phyloP scores from a whole-genome alignment of 1,140 invertebrate genomes.

The Nylanderia fulva region DNA sequence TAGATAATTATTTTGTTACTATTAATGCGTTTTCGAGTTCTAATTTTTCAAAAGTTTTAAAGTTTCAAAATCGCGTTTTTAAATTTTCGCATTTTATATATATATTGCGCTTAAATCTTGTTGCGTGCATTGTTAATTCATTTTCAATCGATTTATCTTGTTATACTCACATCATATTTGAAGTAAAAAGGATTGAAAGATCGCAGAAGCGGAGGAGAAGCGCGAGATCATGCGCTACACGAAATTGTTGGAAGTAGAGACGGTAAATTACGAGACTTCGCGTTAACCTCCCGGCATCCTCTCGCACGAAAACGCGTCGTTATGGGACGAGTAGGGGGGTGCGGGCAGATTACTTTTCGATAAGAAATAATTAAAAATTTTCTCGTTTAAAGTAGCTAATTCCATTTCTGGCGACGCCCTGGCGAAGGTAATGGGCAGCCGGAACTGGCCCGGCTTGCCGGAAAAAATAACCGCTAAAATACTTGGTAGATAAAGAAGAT shows the following conservation, averaged over 20 bases:
- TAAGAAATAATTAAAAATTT: conserved; percentile 87
- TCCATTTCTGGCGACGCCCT: conserved; percentile 77
- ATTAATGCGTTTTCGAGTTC: background rate
- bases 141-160: background rate
- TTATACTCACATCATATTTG: background rate
- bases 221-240: conserved; percentile 73
- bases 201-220: background rate
- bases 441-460: conserved; percentile 74
- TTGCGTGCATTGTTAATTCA: background rate
- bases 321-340: conserved; percentile 59
- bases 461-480: conserved; percentile 85
- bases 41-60: background rate
- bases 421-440: conserved; percentile 62
- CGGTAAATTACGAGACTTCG: conserved; percentile 76
- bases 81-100: background rate
- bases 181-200: background rate
- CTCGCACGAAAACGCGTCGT: conserved; percentile 66
- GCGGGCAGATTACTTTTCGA: conserved; percentile 85
- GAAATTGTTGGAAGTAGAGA: conserved; percentile 71
- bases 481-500: conserved; percentile 86
- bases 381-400: conserved; percentile 86
- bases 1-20: background rate
- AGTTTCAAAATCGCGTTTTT: background rate
- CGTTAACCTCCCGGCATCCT: conserved; percentile 77
- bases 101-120: no score